Evolutionary conservation across 2,888 invertebrate species (phyloP).

Genomic region (Caradrina kadenii): DNA sequence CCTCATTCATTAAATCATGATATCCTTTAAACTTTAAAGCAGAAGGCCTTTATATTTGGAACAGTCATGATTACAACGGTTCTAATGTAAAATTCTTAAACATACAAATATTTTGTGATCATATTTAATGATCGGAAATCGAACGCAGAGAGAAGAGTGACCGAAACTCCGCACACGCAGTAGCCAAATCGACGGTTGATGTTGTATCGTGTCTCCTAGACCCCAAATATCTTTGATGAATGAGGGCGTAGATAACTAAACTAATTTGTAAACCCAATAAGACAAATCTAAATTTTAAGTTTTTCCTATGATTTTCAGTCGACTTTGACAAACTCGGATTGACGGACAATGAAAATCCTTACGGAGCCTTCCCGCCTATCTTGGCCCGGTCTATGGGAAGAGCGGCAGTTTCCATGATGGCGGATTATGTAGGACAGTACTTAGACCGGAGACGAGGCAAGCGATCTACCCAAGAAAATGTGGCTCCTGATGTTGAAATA

Average conservation of each 20-base stretch:
- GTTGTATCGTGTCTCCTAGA: not conserved
- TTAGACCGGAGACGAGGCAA: conserved; percentile 91
- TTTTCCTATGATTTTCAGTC: conserved; percentile 87
- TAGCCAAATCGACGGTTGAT: no score
- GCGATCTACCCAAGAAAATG: conserved; percentile 75
- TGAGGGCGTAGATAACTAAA: conserved; percentile 12
- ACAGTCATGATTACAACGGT: no score
- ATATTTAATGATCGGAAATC: not conserved
- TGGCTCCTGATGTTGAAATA: conserved; percentile 80
- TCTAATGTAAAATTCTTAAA: not conserved
- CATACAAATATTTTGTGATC: not conserved
- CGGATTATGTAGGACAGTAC: conserved; percentile 94
- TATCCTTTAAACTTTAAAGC: not conserved
- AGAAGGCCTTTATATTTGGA: not conserved
- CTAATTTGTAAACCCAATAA: not conserved
- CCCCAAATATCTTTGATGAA: conserved; percentile 7
- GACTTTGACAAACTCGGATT: conserved; percentile 96
- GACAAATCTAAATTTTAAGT: not conserved
- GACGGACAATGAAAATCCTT: conserved; percentile 97
- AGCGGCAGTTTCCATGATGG: conserved; percentile 92
- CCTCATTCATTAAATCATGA: conserved; percentile 12
- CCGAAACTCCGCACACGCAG: not conserved
- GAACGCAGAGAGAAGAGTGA: not conserved
- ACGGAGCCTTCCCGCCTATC: conserved; percentile 94
- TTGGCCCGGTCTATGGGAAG: conserved; percentile 94